Percentiles rank a stretch among this genome's conserved stretches.
These are phyloP conservation scores for Clunio marinus DNA, from an alignment of 2,888 invertebrate species.

Conservation along the genomic window DNA sequence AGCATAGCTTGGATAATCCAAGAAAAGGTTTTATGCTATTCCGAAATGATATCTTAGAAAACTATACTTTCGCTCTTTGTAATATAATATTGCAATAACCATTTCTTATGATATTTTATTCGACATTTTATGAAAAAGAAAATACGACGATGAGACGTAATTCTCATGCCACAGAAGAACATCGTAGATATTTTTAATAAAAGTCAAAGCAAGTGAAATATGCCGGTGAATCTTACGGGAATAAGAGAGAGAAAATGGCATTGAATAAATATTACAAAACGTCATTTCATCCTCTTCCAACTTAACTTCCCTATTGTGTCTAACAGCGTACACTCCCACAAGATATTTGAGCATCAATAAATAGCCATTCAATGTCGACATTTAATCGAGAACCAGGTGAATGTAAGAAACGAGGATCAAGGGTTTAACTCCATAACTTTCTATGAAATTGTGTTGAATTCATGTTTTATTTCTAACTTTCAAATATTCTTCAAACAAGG, in stretches of 20 bases:
- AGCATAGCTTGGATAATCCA: too few species aligned
- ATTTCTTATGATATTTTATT: conserved; percentile 35
- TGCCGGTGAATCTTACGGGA: too few species aligned
- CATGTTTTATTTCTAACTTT: too few species aligned
- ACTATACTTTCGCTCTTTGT: neutral
- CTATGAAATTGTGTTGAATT: too few species aligned
- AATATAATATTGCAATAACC: conserved; percentile 1
- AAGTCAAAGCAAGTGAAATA: neutral
- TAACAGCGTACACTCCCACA: neutral
- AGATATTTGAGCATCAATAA: too few species aligned
- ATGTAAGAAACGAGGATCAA: neutral
- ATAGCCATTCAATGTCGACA: neutral
- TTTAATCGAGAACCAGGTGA: neutral
- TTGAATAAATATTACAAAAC: neutral
- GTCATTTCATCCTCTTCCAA: neutral
- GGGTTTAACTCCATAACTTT: too few species aligned
- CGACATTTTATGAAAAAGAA: conserved; percentile 11
- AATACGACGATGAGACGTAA: too few species aligned
- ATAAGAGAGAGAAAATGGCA: neutral
- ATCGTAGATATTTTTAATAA: neutral
- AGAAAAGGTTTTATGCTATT: too few species aligned
- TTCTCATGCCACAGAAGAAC: neutral
- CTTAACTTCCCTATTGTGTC: neutral
- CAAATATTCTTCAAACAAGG: too few species aligned
- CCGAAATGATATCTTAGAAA: neutral